phyloP scores from a whole-genome alignment of 1,140 invertebrate species.

The Apis dorsata region DNA sequence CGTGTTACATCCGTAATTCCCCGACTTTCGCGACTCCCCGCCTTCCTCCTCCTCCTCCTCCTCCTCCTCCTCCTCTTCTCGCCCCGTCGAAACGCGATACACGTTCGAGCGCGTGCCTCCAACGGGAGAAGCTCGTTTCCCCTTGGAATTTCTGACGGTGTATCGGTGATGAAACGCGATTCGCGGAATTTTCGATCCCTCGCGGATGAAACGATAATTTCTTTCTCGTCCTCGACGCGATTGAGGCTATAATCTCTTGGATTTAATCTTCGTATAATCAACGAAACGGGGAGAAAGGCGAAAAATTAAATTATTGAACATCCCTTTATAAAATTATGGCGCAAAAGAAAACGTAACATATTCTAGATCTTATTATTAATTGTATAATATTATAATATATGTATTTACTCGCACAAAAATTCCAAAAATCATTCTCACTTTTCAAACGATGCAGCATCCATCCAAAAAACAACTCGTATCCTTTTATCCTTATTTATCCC shows the following conservation, averaged over 20 bases:
- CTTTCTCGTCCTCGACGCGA: not conserved
- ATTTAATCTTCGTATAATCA: too few species aligned
- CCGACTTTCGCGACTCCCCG: slow-evolving; percentile 37
- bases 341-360: too few species aligned
- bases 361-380: too few species aligned
- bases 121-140: not conserved
- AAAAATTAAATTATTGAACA: too few species aligned
- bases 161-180: not conserved
- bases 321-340: too few species aligned
- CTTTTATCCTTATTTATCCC: not conserved
- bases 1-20: slow-evolving; percentile 61
- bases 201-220: not conserved
- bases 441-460: too few species aligned
- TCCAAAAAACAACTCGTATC: not conserved
- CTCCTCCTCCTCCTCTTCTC: not conserved
- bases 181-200: not conserved
- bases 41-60: not conserved
- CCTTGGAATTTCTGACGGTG: not conserved
- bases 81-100: slow-evolving; percentile 23
- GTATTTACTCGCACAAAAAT: too few species aligned
- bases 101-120: slow-evolving; percentile 2
- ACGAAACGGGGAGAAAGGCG: too few species aligned
- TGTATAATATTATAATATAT: too few species aligned
- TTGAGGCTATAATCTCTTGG: too few species aligned
- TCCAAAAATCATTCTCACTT: too few species aligned